phyloP scores from a whole-genome alignment of 2,888 invertebrate genomes.

The Aelia acuminata region DNA sequence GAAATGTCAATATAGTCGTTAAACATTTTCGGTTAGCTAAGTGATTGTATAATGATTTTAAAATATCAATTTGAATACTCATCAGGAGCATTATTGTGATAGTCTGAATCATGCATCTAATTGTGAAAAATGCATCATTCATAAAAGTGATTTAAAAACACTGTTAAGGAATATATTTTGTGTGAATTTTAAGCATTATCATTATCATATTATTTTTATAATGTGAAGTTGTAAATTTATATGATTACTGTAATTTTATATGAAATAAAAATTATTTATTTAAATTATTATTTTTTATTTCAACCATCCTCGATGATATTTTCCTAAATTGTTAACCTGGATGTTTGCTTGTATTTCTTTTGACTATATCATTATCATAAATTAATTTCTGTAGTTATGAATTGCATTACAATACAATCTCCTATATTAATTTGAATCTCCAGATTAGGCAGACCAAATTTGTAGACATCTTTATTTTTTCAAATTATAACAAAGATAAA shows the following conservation, averaged over 20 bases:
- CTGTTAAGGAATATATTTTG: neutral
- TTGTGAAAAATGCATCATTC: neutral
- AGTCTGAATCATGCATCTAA: neutral
- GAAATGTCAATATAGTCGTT: neutral
- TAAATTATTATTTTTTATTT: neutral
- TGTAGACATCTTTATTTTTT: too few relatives aligned
- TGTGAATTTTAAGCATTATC: neutral
- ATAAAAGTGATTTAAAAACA: conserved; percentile 17
- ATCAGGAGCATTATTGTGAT: conserved; percentile 37
- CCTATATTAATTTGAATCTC: too few relatives aligned
- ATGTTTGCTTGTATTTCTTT: neutral
- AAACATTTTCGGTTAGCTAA: neutral
- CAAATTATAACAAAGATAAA: too few relatives aligned
- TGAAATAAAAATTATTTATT: conserved; percentile 38
- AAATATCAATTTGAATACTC: neutral
- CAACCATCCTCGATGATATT: neutral
- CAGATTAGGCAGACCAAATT: too few relatives aligned
- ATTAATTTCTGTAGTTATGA: too few relatives aligned
- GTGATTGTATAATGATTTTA: neutral
- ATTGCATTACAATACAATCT: too few relatives aligned
- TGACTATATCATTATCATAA: neutral
- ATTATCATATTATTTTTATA: conserved; percentile 11
- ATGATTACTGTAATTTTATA: neutral
- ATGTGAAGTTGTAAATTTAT: neutral
- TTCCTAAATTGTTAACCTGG: neutral